These are phyloP conservation scores for Calameuta idolon DNA, from an alignment of 2,888 invertebrate species.

Conservation along the genomic window DNA sequence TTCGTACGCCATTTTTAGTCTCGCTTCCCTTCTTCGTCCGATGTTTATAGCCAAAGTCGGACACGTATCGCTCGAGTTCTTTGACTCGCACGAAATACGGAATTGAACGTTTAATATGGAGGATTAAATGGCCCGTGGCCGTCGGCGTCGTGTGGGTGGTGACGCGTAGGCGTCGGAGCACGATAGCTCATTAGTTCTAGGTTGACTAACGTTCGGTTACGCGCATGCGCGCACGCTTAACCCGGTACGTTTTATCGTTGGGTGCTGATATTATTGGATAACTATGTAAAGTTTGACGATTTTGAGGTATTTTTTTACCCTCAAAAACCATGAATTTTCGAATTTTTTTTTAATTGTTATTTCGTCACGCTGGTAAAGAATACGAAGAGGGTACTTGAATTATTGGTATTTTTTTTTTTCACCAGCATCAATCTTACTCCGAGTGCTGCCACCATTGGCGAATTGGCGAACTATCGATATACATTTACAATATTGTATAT, in stretches of 20 bases:
- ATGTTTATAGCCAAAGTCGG: neutral
- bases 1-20: neutral
- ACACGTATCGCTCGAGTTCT: neutral
- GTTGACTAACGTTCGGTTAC: constrained; percentile 24
- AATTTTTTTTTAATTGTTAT: no score
- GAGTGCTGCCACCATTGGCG: neutral
- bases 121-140: neutral
- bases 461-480: neutral
- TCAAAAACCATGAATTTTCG: no score
- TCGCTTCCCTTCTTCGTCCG: neutral
- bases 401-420: neutral
- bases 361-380: neutral
- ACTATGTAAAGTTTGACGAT: neutral
- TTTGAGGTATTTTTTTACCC: neutral
- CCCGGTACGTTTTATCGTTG: neutral
- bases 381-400: neutral
- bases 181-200: constrained; percentile 35
- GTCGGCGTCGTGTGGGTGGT: neutral
- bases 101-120: neutral
- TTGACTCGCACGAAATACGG: neutral
- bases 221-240: neutral
- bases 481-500: neutral
- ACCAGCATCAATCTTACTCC: neutral
- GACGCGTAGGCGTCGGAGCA: constrained; percentile 22
- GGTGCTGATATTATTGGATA: neutral